These are phyloP conservation scores for Galeopsomyia nigrocyanea DNA, from an alignment of 2,888 invertebrate genomes.

Conservation along the genomic window DNA sequence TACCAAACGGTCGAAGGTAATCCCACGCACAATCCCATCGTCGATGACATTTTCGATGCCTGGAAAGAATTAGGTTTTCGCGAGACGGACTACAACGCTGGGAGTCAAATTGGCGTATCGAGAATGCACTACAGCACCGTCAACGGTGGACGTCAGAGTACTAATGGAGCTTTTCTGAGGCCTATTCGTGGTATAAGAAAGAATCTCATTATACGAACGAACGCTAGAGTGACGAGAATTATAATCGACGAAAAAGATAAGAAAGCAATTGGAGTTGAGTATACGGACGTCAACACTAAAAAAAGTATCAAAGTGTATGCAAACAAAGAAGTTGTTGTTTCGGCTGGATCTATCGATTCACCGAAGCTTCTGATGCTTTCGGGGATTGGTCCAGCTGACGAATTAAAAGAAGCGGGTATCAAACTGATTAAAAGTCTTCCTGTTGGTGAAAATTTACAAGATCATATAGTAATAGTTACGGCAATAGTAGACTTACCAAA, in stretches of 20 bases:
- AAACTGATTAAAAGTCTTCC: constrained; percentile 63
- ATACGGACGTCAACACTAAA: constrained; percentile 58
- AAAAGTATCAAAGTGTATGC: constrained; percentile 56
- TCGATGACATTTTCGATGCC: constrained; percentile 72
- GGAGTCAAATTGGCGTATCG: constrained; percentile 74
- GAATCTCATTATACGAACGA: constrained; percentile 65
- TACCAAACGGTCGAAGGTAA: background rate
- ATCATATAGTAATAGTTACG: constrained; percentile 68
- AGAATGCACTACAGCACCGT: constrained; percentile 74
- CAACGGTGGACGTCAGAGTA: constrained; percentile 74
- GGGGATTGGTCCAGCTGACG: constrained; percentile 69
- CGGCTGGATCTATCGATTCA: constrained; percentile 70
- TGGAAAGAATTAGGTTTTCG: constrained; percentile 75
- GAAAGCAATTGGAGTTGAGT: constrained; percentile 66
- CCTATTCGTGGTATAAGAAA: constrained; percentile 72
- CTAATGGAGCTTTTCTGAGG: constrained; percentile 76
- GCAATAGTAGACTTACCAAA: constrained; percentile 59
- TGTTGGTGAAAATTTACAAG: constrained; percentile 71
- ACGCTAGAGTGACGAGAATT: constrained; percentile 70
- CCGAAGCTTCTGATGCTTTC: constrained; percentile 71
- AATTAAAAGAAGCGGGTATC: constrained; percentile 64
- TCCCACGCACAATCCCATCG: constrained; percentile 70
- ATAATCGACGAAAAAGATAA: constrained; percentile 69
- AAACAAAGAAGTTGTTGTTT: constrained; percentile 70
- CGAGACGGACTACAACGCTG: constrained; percentile 73